phyloP scores from a whole-genome alignment of 2,113 vertebrate genomes.

The Nesogale talazaci region DNA sequence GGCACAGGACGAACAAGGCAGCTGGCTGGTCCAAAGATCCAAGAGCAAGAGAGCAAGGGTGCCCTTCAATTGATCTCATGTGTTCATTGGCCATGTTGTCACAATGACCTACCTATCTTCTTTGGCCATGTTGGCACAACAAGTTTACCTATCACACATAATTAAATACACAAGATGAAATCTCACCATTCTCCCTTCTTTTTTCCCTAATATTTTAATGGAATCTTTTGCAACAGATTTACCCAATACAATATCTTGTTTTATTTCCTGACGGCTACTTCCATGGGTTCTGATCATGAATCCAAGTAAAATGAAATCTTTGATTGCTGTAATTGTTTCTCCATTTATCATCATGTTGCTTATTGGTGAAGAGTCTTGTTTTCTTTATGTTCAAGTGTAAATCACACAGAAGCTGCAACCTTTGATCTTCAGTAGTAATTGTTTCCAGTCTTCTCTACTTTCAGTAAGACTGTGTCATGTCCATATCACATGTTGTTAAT shows the following conservation, averaged over 20 bases:
- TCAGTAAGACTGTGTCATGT: background rate
- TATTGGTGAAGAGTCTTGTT: background rate
- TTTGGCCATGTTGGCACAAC: no score
- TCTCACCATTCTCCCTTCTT: no score
- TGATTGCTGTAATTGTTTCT: background rate
- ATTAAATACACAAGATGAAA: no score
- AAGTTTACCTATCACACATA: no score
- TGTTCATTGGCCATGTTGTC: no score
- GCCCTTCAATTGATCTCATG: no score
- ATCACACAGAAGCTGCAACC: background rate
- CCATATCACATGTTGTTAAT: background rate
- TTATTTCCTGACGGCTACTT: background rate
- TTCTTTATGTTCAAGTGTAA: background rate
- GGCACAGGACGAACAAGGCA: no score
- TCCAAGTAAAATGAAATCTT: background rate
- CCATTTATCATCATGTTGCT: background rate
- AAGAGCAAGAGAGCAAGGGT: no score
- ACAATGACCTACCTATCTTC: no score
- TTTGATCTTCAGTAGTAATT: background rate
- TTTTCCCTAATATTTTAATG: background rate
- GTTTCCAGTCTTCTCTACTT: background rate
- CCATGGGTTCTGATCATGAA: background rate
- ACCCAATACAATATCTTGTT: background rate
- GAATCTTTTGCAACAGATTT: background rate
- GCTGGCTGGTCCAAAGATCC: no score